Evolutionary conservation across 2,797 vertebrate genomes (phyloP), one percentile per base, ranked within the genome.

Genomic region (Lithobates pipiens): DNA sequence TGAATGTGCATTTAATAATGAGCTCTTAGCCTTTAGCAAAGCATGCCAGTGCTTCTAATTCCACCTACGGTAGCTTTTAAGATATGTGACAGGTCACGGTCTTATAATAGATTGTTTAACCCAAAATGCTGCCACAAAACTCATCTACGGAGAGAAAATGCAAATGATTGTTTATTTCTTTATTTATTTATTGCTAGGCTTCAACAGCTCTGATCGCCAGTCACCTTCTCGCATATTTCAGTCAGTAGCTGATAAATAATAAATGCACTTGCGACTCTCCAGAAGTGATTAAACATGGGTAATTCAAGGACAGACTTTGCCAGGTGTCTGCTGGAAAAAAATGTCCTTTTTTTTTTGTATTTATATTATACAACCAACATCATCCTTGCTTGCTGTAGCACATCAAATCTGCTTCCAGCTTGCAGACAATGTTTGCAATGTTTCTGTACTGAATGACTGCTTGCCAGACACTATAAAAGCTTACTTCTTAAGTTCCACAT

Each of bases 401-500:
- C 67, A 44, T 78, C 76, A 71, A 84, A 61, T 18, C 71, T 25
- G 70, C n/a, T 71, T 72, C 76, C 29, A 77, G 32, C 42, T 57
- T 39, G 0, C 75, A 78, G 71, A 80, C 70, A 80, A 84, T 87
- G 70, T 76, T 63, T 87, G 44, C 71, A 67, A 32, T 83, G 76
- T 83, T 72, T 74, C 65, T 83, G 44, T 44, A 74, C 32, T 54
- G 80, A 83, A 68, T 39, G 76, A 83, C 80, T 86, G 76, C 44
- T 78, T 87, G 70, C 77, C 86, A 87, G 67, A 87, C 81, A 80
- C 61, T 83, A 63, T 80, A 76, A 87, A 87, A 76, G 81, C 85
- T 83, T 74, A 70, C 81, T 61, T 87, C 81, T 87, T 83, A 84
- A 70, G 76, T 87, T 87, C 71, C 86, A 84, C 81, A 80, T 46